These are phyloP conservation scores for Oryzias woworae DNA, from an alignment of 2,113 vertebrate genomes.

Conservation along the genomic window DNA sequence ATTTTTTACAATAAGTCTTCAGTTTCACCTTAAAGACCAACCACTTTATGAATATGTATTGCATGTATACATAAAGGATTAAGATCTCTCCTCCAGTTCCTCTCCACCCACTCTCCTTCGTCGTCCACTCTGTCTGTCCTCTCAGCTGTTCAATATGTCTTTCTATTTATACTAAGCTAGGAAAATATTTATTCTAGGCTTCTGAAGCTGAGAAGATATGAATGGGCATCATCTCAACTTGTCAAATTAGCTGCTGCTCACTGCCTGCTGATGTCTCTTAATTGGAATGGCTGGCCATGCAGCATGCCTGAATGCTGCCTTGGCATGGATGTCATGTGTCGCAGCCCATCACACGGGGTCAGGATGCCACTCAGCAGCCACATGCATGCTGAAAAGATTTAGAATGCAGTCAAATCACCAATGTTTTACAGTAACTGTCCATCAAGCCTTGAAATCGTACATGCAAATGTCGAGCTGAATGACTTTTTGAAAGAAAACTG, in stretches of 20 bases:
- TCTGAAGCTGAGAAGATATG: slow-evolving; percentile 89
- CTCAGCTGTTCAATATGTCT: slow-evolving; percentile 91
- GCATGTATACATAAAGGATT: slow-evolving; percentile 71
- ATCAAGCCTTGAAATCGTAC: slow-evolving; percentile 5
- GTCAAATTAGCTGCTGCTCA: slow-evolving; percentile 93
- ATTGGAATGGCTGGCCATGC: slow-evolving; percentile 87
- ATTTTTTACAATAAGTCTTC: slow-evolving; percentile 27
- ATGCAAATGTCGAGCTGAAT: background rate
- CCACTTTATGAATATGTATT: slow-evolving; percentile 75
- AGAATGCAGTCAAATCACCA: slow-evolving; percentile 11
- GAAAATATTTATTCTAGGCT: slow-evolving; percentile 93
- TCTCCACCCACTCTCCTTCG: slow-evolving; percentile 44
- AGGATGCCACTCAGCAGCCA: slow-evolving; percentile 40
- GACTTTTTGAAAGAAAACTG: background rate
- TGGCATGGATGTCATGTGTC: slow-evolving; percentile 56
- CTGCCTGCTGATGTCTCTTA: slow-evolving; percentile 91
- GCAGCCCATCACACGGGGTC: slow-evolving; percentile 23
- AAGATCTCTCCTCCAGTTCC: slow-evolving; percentile 60
- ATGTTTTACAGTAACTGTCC: slow-evolving; percentile 5
- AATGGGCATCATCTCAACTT: slow-evolving; percentile 95
- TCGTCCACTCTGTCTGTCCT: slow-evolving; percentile 53
- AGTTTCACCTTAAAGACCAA: slow-evolving; percentile 51
- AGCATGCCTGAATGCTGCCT: slow-evolving; percentile 53
- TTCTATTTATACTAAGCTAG: slow-evolving; percentile 92
- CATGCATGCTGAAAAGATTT: slow-evolving; percentile 18